Evolutionary conservation across 1,140 invertebrate genomes (phyloP).

Genomic region (Pollicipes pollicipes): DNA sequence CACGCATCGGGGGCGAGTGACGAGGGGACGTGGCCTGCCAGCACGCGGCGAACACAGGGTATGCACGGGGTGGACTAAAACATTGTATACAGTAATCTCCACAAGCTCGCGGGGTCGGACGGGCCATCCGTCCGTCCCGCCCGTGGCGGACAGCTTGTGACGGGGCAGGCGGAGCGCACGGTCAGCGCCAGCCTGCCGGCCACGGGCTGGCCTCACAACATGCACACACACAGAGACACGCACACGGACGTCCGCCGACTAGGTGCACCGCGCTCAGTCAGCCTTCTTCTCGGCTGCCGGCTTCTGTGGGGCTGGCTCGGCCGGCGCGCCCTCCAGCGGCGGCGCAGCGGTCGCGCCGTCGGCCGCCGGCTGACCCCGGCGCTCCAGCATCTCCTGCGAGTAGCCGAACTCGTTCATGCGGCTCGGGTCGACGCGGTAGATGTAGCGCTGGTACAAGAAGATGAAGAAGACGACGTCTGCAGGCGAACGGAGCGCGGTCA

Average conservation of each 20-base stretch:
- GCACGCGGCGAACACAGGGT: no score
- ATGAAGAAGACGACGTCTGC: constrained; percentile 95
- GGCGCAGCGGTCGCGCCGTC: background rate
- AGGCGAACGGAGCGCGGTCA: constrained; percentile 26
- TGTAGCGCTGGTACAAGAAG: constrained; percentile 95
- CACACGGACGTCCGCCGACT: background rate
- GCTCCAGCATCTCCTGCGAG: constrained; percentile 29
- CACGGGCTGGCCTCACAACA: no score
- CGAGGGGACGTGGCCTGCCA: no score
- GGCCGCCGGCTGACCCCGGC: background rate
- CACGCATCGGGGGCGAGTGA: no score
- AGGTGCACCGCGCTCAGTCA: background rate
- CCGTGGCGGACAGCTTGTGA: no score
- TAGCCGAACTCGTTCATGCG: constrained; percentile 93
- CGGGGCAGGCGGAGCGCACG: no score
- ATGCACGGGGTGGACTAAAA: no score
- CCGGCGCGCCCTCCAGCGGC: background rate
- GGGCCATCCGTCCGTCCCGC: no score
- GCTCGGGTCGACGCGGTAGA: constrained; percentile 86
- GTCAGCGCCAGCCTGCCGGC: no score
- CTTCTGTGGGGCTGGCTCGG: background rate
- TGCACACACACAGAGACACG: background rate
- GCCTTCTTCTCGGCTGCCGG: background rate
- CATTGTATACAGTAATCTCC: no score
- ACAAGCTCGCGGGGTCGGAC: background rate